These are phyloP conservation scores for Nomada fucata DNA, from an alignment of 2,888 invertebrate species.

Conservation along the genomic window DNA sequence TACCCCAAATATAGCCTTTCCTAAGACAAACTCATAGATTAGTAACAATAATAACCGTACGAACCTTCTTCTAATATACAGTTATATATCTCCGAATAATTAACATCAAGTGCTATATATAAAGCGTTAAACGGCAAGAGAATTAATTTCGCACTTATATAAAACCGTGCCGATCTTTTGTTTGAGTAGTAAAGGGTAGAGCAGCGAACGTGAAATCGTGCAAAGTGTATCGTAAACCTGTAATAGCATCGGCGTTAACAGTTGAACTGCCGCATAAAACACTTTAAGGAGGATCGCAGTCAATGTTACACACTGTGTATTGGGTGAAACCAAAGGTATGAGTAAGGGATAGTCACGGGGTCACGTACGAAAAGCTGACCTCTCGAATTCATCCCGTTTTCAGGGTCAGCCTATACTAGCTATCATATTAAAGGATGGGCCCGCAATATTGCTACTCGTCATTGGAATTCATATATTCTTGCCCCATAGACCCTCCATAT, in stretches of 20 bases:
- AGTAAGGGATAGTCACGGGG: conserved; percentile 19
- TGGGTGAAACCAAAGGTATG: conserved; percentile 19
- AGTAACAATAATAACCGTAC: too few species aligned
- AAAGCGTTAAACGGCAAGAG: not conserved
- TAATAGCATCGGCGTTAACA: conserved; percentile 9
- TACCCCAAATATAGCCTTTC: too few species aligned
- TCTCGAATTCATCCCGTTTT: conserved; percentile 34
- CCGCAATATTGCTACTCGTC: conserved; percentile 72
- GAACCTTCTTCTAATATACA: too few species aligned
- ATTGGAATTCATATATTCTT: conserved; percentile 78
- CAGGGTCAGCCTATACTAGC: conserved; percentile 68
- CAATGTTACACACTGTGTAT: not conserved
- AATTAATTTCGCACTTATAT: not conserved
- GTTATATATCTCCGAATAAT: too few species aligned
- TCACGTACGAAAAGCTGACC: conserved; percentile 54
- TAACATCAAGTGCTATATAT: not conserved
- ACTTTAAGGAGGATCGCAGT: conserved; percentile 25
- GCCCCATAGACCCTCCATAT: conserved; percentile 63
- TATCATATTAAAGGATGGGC: conserved; percentile 69
- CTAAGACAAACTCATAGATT: too few species aligned
- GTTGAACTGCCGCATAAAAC: conserved; percentile 24
- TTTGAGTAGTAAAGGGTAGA: not conserved
- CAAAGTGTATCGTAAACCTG: not conserved
- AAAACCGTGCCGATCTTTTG: not conserved
- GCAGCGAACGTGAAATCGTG: not conserved